Evolutionary conservation across 1,140 invertebrate genomes (phyloP).

Genomic region (Kradibia gibbosae): DNA sequence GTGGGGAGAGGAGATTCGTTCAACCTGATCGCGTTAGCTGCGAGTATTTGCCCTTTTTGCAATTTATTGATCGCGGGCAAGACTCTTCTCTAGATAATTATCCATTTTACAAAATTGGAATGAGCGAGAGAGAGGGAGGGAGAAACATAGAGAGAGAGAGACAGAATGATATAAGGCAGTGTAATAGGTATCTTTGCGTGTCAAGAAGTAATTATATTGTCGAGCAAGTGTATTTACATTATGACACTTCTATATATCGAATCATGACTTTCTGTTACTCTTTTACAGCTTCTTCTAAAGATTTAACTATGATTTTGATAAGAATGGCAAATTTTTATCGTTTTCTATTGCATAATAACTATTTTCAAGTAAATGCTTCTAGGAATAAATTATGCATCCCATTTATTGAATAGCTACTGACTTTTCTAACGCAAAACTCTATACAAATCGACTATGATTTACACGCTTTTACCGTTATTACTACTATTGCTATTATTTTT

Average conservation of each 20-base stretch:
- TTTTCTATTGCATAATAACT: conserved; percentile 1
- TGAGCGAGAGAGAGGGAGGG: not conserved
- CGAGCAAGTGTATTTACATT: not conserved
- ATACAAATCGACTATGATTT: not conserved
- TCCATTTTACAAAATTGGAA: not conserved
- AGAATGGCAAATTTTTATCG: conserved; percentile 23
- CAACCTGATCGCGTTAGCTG: not conserved
- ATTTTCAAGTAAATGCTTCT: not conserved
- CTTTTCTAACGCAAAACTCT: not conserved
- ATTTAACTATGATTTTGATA: not conserved
- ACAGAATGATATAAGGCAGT: not conserved
- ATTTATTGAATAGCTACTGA: conserved; percentile 21
- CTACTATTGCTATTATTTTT: no score
- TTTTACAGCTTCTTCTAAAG: not conserved
- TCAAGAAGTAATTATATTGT: not conserved
- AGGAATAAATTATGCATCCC: not conserved
- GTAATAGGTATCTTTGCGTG: not conserved
- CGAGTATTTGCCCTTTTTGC: conserved; percentile 12
- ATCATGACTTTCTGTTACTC: not conserved
- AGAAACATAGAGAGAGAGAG: not conserved
- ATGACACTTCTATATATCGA: not conserved
- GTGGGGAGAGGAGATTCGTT: conserved; percentile 20
- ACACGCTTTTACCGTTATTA: no score
- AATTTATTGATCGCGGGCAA: not conserved
- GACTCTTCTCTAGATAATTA: not conserved